Conservation (phyloP, 2,113 vertebrate genomes). For the Silurus asotus region DNA sequence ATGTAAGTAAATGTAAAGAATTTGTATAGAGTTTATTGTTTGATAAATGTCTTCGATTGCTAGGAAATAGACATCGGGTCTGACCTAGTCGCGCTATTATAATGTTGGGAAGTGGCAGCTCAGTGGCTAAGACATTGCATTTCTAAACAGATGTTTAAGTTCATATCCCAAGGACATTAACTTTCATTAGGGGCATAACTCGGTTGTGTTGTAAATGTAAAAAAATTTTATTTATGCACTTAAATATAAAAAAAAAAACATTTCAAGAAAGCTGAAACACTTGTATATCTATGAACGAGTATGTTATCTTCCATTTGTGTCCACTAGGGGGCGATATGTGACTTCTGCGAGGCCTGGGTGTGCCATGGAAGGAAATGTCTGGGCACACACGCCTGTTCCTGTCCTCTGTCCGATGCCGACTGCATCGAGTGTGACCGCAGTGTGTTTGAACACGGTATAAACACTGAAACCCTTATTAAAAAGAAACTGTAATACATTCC, state of each 20-base stretch:
- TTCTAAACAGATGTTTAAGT: too few species aligned
- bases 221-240: background rate
- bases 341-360: slow-evolving; percentile 98
- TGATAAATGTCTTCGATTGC: too few species aligned
- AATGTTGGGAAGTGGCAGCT: too few species aligned
- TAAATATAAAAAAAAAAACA: background rate
- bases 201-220: too few species aligned
- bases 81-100: too few species aligned
- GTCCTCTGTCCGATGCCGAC: slow-evolving; percentile 89
- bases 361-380: slow-evolving; percentile 95
- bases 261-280: background rate
- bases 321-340: slow-evolving; percentile 92
- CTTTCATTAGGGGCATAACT: too few species aligned
- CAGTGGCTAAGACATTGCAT: too few species aligned
- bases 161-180: too few species aligned
- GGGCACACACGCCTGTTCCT: slow-evolving; percentile 87
- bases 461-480: background rate
- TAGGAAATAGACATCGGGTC: too few species aligned
- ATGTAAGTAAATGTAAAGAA: too few species aligned
- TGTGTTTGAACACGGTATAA: slow-evolving; percentile 96
- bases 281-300: background rate
- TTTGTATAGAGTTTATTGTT: too few species aligned
- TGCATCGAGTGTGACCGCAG: slow-evolving; percentile 92
- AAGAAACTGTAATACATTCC: background rate
- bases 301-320: slow-evolving; percentile 12